These are phyloP conservation scores for Alosa alosa DNA, from an alignment of 2,113 vertebrate species.

Conservation along the genomic window DNA sequence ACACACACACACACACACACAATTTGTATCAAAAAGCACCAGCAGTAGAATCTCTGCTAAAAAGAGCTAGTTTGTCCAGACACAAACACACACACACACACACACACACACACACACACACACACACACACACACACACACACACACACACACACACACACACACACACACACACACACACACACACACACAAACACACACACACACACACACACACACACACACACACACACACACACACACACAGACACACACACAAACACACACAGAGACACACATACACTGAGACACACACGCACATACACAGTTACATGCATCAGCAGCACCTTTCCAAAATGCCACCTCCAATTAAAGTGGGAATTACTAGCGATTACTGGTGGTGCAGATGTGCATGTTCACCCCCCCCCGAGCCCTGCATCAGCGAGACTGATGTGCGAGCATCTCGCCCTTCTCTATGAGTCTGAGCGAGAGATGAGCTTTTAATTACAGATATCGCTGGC, in stretches of 20 bases:
- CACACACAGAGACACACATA: slow-evolving; percentile 20
- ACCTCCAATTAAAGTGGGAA: slow-evolving; percentile 62
- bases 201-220: neutral
- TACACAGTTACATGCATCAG: slow-evolving; percentile 33
- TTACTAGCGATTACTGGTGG: slow-evolving; percentile 62
- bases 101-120: neutral
- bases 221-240: neutral
- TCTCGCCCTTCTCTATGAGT: slow-evolving; percentile 49
- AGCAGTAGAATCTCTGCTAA: no score
- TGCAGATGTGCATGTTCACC: slow-evolving; percentile 51
- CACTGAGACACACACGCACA: slow-evolving; percentile 11
- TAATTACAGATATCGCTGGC: slow-evolving; percentile 63
- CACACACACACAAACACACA: neutral
- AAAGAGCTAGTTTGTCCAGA: neutral
- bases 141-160: neutral
- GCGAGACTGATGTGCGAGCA: slow-evolving; percentile 64
- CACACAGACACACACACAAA: neutral
- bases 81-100: neutral
- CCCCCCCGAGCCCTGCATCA: slow-evolving; percentile 41
- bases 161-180: neutral
- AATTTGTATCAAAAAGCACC: no score
- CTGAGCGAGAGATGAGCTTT: slow-evolving; percentile 61
- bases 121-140: neutral
- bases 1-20: neutral
- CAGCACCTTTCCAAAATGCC: slow-evolving; percentile 63